Evolutionary conservation across 2,888 invertebrate genomes (phyloP).

Genomic region (Trichogramma dendrolimi): DNA sequence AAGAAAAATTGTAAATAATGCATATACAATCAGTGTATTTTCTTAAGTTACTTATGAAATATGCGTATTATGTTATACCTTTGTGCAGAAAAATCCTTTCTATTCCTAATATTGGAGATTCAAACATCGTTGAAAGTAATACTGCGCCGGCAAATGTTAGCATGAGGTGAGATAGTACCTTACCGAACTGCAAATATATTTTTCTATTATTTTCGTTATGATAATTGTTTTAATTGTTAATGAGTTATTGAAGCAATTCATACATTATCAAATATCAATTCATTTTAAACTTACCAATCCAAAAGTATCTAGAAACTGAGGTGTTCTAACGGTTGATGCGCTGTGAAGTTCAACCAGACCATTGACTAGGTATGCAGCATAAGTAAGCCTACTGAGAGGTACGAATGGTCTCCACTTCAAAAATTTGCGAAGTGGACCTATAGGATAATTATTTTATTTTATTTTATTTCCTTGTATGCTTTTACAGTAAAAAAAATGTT

Average conservation of each 20-base stretch:
- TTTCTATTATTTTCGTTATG: slow-evolving; percentile 7
- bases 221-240: slow-evolving; percentile 4
- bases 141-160: slow-evolving; percentile 63
- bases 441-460: slow-evolving; percentile 32
- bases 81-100: slow-evolving; percentile 63
- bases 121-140: slow-evolving; percentile 64
- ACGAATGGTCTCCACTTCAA: slow-evolving; percentile 62
- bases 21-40: background rate
- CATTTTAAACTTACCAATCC: slow-evolving; percentile 57
- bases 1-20: background rate
- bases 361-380: slow-evolving; percentile 70
- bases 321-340: slow-evolving; percentile 60
- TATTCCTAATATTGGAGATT: slow-evolving; percentile 68
- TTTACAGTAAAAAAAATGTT: background rate
- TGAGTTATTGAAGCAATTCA: background rate
- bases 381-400: slow-evolving; percentile 67
- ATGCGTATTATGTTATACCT: slow-evolving; percentile 44
- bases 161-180: slow-evolving; percentile 58
- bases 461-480: background rate
- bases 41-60: background rate
- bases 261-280: slow-evolving; percentile 13
- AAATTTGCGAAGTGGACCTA: slow-evolving; percentile 58
- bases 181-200: slow-evolving; percentile 55
- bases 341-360: slow-evolving; percentile 67
- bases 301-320: slow-evolving; percentile 60